A percentile compares a stretch with the other conserved stretches of the same genome.
Evolutionary conservation across 1,140 invertebrate genomes (phyloP).

Genomic region (Tyrophagus putrescentiae): DNA sequence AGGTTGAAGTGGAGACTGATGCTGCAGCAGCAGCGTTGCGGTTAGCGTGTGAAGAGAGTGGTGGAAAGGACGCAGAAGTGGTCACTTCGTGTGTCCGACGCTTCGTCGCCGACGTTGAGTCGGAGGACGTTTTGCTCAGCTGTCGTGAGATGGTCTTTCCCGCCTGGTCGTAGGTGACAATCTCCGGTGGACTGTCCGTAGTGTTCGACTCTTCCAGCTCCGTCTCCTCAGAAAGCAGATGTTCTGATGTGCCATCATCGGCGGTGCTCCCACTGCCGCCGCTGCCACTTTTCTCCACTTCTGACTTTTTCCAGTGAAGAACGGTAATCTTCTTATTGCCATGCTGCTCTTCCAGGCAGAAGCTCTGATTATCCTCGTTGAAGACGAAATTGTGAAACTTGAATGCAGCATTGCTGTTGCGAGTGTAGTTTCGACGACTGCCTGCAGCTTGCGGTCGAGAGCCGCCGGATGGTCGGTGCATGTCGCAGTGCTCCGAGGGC

Average conservation of each 20-base stretch:
- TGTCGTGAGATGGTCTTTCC: background rate
- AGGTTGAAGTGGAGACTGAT: background rate
- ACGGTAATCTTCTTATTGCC: conserved; percentile 30
- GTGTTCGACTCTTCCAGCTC: background rate
- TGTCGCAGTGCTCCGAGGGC: too few species aligned
- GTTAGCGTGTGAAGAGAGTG: background rate
- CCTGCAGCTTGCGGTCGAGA: too few species aligned
- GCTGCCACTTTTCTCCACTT: background rate
- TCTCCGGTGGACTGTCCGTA: background rate
- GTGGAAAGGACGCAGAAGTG: background rate
- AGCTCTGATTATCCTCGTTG: conserved; percentile 11
- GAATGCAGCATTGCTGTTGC: conserved; percentile 9
- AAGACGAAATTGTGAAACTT: conserved; percentile 25
- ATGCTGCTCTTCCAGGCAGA: conserved; percentile 28
- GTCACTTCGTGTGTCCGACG: background rate
- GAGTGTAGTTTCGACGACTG: conserved; percentile 6
- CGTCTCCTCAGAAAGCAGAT: background rate
- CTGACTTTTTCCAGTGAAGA: conserved; percentile 23
- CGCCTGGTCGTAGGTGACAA: background rate
- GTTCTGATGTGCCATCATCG: background rate
- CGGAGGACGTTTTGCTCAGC: conserved; percentile 5
- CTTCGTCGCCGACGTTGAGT: background rate
- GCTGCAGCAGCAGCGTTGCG: background rate
- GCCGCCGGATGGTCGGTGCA: background rate
- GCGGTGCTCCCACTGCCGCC: background rate